phyloP scores from a whole-genome alignment of 1,140 invertebrate genomes.

The Cheumatopsyche charites region DNA sequence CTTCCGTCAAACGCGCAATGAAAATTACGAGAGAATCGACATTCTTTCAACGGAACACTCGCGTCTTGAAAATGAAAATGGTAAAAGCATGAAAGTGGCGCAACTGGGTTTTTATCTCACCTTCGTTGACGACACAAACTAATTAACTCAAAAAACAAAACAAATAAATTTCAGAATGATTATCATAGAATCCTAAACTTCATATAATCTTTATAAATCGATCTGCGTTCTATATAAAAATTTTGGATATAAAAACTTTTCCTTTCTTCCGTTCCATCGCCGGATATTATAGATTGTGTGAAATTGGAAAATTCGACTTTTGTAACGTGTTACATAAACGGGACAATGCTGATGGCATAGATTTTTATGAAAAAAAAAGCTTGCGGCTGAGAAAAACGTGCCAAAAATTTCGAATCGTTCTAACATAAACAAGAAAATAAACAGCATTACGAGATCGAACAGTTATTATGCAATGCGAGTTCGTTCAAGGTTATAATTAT shows the following conservation, averaged over 20 bases:
- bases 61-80: neutral
- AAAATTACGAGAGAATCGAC: slow-evolving; percentile 14
- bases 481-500: slow-evolving; percentile 13
- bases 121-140: neutral
- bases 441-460: neutral
- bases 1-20: slow-evolving; percentile 16
- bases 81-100: slow-evolving; percentile 5
- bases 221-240: no score
- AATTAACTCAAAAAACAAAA: neutral
- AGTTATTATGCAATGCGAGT: neutral
- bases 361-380: neutral
- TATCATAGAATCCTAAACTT: no score
- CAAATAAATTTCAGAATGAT: no score
- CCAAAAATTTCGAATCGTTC: neutral
- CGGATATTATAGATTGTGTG: slow-evolving; percentile 9
- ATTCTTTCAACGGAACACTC: slow-evolving; percentile 2
- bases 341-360: slow-evolving; percentile 17
- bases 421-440: neutral
- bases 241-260: no score
- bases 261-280: no score
- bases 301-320: slow-evolving; percentile 27
- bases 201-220: no score
- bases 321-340: slow-evolving; percentile 16
- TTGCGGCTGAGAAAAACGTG: slow-evolving; percentile 3
- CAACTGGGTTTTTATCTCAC: neutral